These are phyloP conservation scores for Spizaetus ornatus DNA, from an alignment of 2,113 vertebrate genomes.

Conservation along the genomic window DNA sequence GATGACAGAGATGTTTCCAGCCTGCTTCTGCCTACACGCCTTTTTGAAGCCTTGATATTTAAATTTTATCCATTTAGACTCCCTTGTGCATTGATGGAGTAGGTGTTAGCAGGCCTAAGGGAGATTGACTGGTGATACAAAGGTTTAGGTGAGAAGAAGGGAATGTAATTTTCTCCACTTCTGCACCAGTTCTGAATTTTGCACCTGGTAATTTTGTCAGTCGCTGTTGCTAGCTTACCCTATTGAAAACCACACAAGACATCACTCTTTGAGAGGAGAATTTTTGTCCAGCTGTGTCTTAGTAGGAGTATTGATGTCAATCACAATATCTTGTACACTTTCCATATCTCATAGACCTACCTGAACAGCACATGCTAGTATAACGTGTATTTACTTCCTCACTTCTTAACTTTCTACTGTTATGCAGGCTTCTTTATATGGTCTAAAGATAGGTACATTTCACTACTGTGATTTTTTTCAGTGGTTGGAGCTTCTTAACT, in stretches of 20 bases:
- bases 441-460: not conserved
- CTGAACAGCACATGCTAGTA: not conserved
- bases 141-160: not conserved
- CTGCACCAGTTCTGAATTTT: not conserved
- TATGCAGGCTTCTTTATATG: not conserved
- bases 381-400: not conserved
- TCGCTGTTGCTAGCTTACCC: not conserved
- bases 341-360: not conserved
- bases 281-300: not conserved
- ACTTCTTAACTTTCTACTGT: not conserved
- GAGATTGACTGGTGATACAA: not conserved
- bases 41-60: slow-evolving; percentile 23
- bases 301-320: not conserved
- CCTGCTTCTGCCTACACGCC: not conserved
- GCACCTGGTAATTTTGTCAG: not conserved
- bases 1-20: slow-evolving; percentile 1
- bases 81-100: not conserved
- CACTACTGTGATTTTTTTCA: not conserved
- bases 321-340: not conserved
- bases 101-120: not conserved
- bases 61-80: slow-evolving; percentile 7
- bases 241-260: not conserved
- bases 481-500: not conserved
- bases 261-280: not conserved
- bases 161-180: not conserved